Percentiles rank a stretch among this genome's conserved stretches.
These are phyloP conservation scores for Alaudala cheleensis DNA, from an alignment of 2,113 vertebrate species.

Conservation along the genomic window DNA sequence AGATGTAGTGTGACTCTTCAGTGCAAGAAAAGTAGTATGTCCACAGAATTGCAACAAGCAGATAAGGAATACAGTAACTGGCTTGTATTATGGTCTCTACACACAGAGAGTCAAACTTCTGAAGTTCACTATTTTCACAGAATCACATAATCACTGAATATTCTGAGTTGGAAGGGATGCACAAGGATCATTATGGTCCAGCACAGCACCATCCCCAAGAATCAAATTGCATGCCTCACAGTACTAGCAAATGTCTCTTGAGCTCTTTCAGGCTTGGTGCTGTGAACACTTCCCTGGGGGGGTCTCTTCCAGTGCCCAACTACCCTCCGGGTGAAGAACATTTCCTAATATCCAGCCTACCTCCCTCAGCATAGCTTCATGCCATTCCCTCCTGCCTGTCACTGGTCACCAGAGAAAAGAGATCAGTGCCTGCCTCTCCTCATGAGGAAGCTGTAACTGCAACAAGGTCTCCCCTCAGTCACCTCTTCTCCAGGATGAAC, in stretches of 20 bases:
- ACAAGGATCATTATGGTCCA: neutral
- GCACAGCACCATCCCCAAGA: neutral
- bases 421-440: neutral
- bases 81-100: neutral
- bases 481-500: neutral
- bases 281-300: neutral
- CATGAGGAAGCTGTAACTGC: fast-evolving
- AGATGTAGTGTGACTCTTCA: neutral
- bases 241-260: neutral
- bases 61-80: neutral
- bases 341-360: neutral
- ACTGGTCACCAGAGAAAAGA: neutral
- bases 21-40: neutral
- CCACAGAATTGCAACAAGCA: neutral
- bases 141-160: neutral
- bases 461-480: neutral
- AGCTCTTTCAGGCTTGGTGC: neutral
- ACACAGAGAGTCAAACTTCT: neutral
- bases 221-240: neutral
- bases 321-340: neutral
- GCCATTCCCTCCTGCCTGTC: neutral
- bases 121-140: neutral
- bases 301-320: neutral
- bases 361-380: neutral
- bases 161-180: neutral